Percentiles rank a stretch among this genome's conserved stretches.
Evolutionary conservation across 1,140 invertebrate genomes (phyloP).

Genomic region (Bombus superbus): DNA sequence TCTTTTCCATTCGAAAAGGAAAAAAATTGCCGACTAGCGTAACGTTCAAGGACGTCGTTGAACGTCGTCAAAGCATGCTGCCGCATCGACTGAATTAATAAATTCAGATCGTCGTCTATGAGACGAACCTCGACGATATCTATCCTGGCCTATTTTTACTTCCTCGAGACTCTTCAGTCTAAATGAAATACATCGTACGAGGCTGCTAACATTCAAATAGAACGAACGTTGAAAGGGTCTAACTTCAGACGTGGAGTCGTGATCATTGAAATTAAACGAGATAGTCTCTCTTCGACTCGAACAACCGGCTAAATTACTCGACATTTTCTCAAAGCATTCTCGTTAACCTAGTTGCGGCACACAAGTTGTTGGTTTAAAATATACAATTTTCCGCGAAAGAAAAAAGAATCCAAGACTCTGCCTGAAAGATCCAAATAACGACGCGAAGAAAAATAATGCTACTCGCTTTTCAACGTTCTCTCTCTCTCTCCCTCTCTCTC

Average conservation of each 20-base stretch:
- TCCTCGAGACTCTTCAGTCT: neutral
- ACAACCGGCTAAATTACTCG: conserved; percentile 26
- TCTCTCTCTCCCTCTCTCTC: no score
- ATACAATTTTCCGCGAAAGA: neutral
- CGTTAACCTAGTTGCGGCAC: conserved; percentile 35
- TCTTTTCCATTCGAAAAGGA: neutral
- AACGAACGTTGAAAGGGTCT: conserved; percentile 10
- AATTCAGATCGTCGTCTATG: neutral
- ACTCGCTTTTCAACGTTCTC: neutral
- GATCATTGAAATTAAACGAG: conserved; percentile 27
- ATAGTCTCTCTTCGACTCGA: conserved; percentile 21
- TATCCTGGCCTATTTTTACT: conserved; percentile 17
- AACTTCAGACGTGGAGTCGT: conserved; percentile 6
- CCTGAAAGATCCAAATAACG: neutral
- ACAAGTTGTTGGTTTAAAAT: conserved; percentile 3
- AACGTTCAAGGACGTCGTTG: neutral
- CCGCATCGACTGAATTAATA: neutral
- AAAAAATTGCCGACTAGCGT: neutral
- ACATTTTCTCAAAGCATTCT: neutral
- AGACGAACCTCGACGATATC: neutral
- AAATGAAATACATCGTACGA: conserved; percentile 14
- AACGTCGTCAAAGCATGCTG: neutral
- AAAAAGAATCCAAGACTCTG: no score
- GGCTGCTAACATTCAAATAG: conserved; percentile 10
- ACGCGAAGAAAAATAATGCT: neutral